A percentile compares a stretch with the other conserved stretches of the same genome.
Evolutionary conservation across 2,888 invertebrate genomes (phyloP).

Genomic region (Plagodis dolabraria): DNA sequence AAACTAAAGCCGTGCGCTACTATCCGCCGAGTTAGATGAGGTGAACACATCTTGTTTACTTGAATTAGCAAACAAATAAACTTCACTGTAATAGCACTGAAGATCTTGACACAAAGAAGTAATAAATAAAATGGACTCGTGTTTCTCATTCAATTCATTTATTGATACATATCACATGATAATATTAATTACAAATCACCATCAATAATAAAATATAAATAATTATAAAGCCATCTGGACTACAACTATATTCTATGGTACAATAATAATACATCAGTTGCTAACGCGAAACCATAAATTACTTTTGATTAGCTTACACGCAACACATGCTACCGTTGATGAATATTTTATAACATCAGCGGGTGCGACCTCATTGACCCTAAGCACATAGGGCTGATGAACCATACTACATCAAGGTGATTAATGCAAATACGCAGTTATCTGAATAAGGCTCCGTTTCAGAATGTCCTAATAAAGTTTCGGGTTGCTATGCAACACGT

Average conservation of each 20-base stretch:
- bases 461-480: no score
- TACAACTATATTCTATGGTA: constrained; percentile 28
- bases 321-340: not conserved
- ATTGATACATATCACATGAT: constrained; percentile 71
- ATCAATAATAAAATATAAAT: constrained; percentile 59
- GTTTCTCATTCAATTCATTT: constrained; percentile 43
- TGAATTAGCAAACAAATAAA: no score
- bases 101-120: not conserved
- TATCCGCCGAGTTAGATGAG: no score
- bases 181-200: constrained; percentile 77
- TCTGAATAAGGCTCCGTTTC: no score
- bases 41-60: no score
- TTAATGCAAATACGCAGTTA: no score
- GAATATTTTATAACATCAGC: not conserved
- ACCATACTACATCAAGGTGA: no score
- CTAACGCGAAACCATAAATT: constrained; percentile 7
- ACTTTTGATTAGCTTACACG: not conserved
- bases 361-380: no score
- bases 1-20: no score
- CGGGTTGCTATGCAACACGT: no score
- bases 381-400: no score
- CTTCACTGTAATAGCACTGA: no score
- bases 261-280: constrained; percentile 20
- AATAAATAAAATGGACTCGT: not conserved
- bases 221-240: constrained; percentile 44